Base-by-base conservation (phyloP, 2,113 vertebrate genomes). In the Cyanoderma ruficeps region DNA sequence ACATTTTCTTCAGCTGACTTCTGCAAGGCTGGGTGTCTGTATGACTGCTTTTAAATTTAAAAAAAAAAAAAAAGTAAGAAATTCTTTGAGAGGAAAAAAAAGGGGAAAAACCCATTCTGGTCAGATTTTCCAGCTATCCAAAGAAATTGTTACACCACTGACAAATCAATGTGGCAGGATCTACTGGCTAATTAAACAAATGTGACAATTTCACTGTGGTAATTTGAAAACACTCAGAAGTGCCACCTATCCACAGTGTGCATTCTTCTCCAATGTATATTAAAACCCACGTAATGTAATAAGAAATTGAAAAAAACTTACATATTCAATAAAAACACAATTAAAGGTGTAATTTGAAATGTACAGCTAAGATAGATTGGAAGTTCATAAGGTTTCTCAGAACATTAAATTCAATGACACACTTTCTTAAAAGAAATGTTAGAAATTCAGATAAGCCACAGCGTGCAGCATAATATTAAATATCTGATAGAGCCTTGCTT, bases 181-280 rank as follows among this genome's bases (percentile, higher is more conserved):
- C 93, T 95, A 82, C 49, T 30, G 67, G 83, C 82, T 97, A 97
- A 98, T 96, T 97, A 97, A 97, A 95, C 49, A 96, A 96, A 96
- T 89, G 77, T 85, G 96, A 96, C 78, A 92, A 88, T 95, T 96
- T 89, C 82, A 76, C 87, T 59, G 50, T 84, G 86, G 95, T 75
- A 94, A 84, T 96, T 87, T 85, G 70, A 97, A 96, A 97, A 96
- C 4, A 24, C 71, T 94, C 55, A 39, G 25, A 97, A 93, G 37
- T 86, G 27, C 69, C 69, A 97, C 86, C 83, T 57, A 92, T 94
- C 59, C 65, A 83, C 76, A 61, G 33, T 27, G 56, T 79, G 47
- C 41, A 75, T 86, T 91, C 83, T 83, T 90, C 89, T 94, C 80
- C 94, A 90, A 90, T 31, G 57, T 69, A 49, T 79, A 97, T 87